Percentiles rank a stretch among this genome's conserved stretches.
phyloP scores from a whole-genome alignment of 2,888 invertebrate species.

The Cotesia congregata region DNA sequence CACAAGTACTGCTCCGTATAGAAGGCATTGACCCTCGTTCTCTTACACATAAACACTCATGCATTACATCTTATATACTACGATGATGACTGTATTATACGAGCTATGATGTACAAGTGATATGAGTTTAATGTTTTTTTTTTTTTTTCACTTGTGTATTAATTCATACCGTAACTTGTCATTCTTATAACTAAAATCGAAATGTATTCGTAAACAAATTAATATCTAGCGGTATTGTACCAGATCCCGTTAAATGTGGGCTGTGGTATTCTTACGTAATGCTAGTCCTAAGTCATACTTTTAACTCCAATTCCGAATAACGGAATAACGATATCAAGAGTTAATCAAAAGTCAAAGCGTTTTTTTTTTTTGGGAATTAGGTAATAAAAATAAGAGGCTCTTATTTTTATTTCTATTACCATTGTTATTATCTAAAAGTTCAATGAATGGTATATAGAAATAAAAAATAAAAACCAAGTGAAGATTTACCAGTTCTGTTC shows the following conservation, averaged over 20 bases:
- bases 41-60: conserved; percentile 42
- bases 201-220: conserved; percentile 52
- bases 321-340: conserved; percentile 24
- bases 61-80: neutral
- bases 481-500: neutral
- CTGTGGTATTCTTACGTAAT: conserved; percentile 45
- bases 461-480: conserved; percentile 22
- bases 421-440: neutral
- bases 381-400: neutral
- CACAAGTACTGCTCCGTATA: conserved; percentile 65
- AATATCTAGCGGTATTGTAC: conserved; percentile 52
- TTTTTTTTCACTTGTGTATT: neutral
- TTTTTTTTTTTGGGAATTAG: conserved; percentile 19
- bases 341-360: conserved; percentile 8
- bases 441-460: neutral
- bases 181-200: conserved; percentile 1
- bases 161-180: conserved; percentile 19
- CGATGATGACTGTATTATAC: neutral
- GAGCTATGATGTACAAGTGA: neutral
- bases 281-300: neutral
- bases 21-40: conserved; percentile 66
- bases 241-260: conserved; percentile 38
- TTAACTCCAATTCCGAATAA: conserved; percentile 24
- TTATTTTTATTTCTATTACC: neutral
- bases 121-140: neutral